These are phyloP conservation scores for Antitype chi DNA, from an alignment of 2,888 invertebrate genomes.

Conservation along the genomic window DNA sequence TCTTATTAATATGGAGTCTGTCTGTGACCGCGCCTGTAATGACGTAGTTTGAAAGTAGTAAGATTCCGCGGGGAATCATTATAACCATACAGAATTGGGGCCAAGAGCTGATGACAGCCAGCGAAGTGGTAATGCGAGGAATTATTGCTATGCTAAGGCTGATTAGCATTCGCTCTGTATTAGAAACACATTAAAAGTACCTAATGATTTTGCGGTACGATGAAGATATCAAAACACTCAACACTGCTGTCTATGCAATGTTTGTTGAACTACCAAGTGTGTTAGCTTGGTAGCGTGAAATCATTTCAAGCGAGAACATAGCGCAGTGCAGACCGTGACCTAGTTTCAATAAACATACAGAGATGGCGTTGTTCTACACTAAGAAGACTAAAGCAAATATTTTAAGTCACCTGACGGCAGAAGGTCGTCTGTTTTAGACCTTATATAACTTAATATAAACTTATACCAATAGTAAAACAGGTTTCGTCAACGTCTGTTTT, in stretches of 20 bases:
- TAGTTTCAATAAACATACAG: not conserved
- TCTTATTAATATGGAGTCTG: no score
- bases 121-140: not conserved
- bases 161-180: not conserved
- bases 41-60: no score
- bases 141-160: not conserved
- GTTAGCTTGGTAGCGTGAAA: not conserved
- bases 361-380: slow-evolving; percentile 43
- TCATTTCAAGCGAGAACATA: not conserved
- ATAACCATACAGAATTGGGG: no score
- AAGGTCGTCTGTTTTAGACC: slow-evolving; percentile 39
- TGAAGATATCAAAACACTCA: not conserved
- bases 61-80: no score
- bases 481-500: slow-evolving; percentile 21
- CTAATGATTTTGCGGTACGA: no score
- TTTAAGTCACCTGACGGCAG: slow-evolving; percentile 50
- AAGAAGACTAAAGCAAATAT: slow-evolving; percentile 10
- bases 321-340: not conserved
- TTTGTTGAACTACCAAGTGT: slow-evolving; percentile 19
- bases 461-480: slow-evolving; percentile 21
- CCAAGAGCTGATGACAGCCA: no score
- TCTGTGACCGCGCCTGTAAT: no score
- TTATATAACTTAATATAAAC: slow-evolving; percentile 1
- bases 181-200: no score
- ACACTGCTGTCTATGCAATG: slow-evolving; percentile 28